Percentiles rank a stretch among this genome's conserved stretches.
These are phyloP conservation scores for Amphilophus citrinellus DNA, from an alignment of 2,113 vertebrate species.

Conservation along the genomic window DNA sequence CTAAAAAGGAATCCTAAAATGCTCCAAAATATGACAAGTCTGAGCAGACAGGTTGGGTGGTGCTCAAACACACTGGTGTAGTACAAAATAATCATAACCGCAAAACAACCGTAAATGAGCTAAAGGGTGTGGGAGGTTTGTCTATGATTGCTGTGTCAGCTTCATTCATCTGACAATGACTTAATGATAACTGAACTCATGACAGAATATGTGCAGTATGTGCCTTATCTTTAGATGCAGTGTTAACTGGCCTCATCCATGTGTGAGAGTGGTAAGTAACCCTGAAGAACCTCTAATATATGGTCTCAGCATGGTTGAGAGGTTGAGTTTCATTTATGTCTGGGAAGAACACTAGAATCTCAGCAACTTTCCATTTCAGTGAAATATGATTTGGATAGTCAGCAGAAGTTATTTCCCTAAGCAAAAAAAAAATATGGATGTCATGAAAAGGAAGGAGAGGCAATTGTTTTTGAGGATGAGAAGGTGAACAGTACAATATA, in stretches of 20 bases:
- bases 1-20: not conserved
- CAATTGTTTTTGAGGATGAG: conserved; percentile 21
- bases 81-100: not conserved
- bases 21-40: not conserved
- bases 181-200: not conserved
- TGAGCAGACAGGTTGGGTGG: not conserved
- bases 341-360: conserved; percentile 9
- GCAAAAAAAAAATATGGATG: conserved; percentile 20
- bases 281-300: not conserved
- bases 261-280: not conserved
- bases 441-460: not conserved
- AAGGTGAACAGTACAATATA: conserved; percentile 2
- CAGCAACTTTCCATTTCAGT: conserved; percentile 31
- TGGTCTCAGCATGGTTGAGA: not conserved
- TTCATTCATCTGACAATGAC: not conserved
- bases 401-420: conserved; percentile 43
- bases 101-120: not conserved
- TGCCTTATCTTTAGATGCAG: not conserved
- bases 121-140: not conserved
- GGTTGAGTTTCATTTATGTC: conserved; percentile 20
- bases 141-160: not conserved
- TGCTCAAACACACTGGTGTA: not conserved
- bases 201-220: not conserved
- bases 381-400: conserved; percentile 37
- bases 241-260: not conserved